A percentile compares a stretch with the other conserved stretches of the same genome.
These are phyloP conservation scores for Lycocerus yunnanus DNA, from an alignment of 2,888 invertebrate genomes.

Conservation along the genomic window DNA sequence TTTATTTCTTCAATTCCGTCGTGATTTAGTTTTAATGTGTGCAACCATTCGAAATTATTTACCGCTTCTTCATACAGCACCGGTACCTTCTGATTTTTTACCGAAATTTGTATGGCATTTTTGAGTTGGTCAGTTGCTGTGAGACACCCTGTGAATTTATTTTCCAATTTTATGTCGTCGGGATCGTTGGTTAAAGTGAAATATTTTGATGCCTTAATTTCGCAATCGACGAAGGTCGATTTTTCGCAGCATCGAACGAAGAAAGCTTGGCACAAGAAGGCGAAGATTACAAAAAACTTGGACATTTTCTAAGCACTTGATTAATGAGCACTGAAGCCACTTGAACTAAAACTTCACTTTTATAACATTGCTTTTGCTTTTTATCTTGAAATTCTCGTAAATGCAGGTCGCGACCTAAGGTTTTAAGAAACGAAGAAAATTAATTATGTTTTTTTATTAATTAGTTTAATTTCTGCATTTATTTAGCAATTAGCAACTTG, in stretches of 20 bases:
- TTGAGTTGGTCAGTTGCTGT: constrained; percentile 6
- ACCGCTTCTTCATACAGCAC: constrained; percentile 29
- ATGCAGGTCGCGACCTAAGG: constrained; percentile 6
- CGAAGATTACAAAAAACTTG: not conserved
- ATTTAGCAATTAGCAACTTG: not conserved
- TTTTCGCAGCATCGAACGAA: constrained; percentile 18
- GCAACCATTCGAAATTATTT: constrained; percentile 31
- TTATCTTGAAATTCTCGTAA: not conserved
- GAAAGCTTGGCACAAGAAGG: not conserved
- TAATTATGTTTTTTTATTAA: not conserved
- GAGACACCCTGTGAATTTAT: constrained; percentile 14
- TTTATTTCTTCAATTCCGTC: constrained; percentile 21
- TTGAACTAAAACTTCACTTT: not conserved
- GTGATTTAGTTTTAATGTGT: constrained; percentile 18
- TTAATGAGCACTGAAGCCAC: not conserved
- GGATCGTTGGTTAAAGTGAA: constrained; percentile 1
- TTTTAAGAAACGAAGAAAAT: constrained; percentile 8
- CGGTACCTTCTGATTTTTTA: constrained; percentile 11
- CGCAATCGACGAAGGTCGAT: constrained; percentile 11
- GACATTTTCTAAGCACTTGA: not conserved
- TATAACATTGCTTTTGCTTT: not conserved
- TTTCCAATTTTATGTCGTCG: constrained; percentile 8
- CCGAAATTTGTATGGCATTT: constrained; percentile 11
- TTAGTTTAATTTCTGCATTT: not conserved
- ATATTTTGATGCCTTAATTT: constrained; percentile 18